Percentiles rank a stretch among this genome's conserved stretches.
Evolutionary conservation across 2,888 invertebrate genomes (phyloP).

Genomic region (Calliopum simillimum): DNA sequence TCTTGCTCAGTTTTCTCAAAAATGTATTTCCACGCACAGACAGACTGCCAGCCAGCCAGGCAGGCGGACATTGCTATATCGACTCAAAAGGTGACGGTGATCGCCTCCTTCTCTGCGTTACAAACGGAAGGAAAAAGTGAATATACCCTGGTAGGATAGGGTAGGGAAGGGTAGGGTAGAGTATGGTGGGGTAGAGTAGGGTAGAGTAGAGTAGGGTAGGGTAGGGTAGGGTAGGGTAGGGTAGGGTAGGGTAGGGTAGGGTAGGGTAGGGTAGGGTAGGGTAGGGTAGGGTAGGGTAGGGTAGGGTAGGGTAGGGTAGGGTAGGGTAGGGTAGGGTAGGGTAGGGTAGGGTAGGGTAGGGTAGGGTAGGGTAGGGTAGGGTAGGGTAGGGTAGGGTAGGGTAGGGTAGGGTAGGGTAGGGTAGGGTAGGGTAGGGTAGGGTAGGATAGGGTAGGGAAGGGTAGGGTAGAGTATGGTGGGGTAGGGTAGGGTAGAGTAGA

Average conservation of each 20-base stretch:
- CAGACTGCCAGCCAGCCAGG: no score
- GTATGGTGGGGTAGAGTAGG: slow-evolving; percentile 26
- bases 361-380: not conserved
- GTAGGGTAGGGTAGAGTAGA: slow-evolving; percentile 29
- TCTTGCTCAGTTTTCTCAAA: no score
- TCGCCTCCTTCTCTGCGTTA: no score
- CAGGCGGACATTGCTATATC: no score
- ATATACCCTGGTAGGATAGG: no score
- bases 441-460: slow-evolving; percentile 27
- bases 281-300: not conserved
- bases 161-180: slow-evolving; percentile 26
- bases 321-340: not conserved
- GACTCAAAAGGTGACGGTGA: no score
- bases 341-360: not conserved
- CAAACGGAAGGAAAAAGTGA: no score
- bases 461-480: slow-evolving; percentile 25
- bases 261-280: not conserved
- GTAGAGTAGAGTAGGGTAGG: slow-evolving; percentile 23
- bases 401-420: not conserved
- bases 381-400: not conserved
- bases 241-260: slow-evolving; percentile 10
- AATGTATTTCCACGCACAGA: no score
- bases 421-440: not conserved
- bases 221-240: slow-evolving; percentile 12
- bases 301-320: not conserved